Evolutionary conservation across 2,888 invertebrate genomes (phyloP), one percentile per base, ranked within the genome.

Genomic region (Agelastica alni): DNA sequence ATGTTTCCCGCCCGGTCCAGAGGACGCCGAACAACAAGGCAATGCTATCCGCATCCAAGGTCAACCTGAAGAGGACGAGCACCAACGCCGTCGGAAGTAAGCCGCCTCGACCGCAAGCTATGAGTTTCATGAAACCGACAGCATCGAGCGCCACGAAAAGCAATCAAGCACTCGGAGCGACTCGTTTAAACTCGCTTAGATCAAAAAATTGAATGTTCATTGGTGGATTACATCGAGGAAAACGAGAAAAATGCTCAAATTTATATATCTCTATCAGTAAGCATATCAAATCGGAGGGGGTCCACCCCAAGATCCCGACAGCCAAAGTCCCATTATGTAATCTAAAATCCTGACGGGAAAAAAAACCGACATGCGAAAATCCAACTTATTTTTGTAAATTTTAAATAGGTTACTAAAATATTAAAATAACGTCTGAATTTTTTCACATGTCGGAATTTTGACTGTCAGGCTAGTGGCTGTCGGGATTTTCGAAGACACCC

Each of bases 51-150:
- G 12, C 42, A 6, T 12, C 55, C 2, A 55, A 53, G 28, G 43
- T 48, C 7, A 57, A 45, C 4, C 20, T 61, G 14, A 57, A 54
- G 13, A 37, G 61, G 18, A 46, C 56, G 1, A 36, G 31, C 22
- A 54, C 58, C 13, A 55, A 17, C 34, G 55, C 63, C 70, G 53
- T 61, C 53, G 51, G 63, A 43, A 64, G 61, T 36, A 69, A 63
- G 57, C 71, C 74, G 4, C 74, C 80, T 14, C 77, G 79, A 43
- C 72, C 72, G 14, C 66, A 66, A 67, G 70, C 44, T 45, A 73
- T 65, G 75, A 80, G 72, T n/a, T 93, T 93, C 71, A 93, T 93
- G 93, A 83, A 91, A 68, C 93, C 93, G 1, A 93, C 93, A 0
- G 86, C 92, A 17, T 87, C 93, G 6, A 93, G 92, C 61, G 83